Evolutionary conservation across 53 echinoderm and acorn worm genomes (phyloP).

Genomic region (Crossaster papposus): DNA sequence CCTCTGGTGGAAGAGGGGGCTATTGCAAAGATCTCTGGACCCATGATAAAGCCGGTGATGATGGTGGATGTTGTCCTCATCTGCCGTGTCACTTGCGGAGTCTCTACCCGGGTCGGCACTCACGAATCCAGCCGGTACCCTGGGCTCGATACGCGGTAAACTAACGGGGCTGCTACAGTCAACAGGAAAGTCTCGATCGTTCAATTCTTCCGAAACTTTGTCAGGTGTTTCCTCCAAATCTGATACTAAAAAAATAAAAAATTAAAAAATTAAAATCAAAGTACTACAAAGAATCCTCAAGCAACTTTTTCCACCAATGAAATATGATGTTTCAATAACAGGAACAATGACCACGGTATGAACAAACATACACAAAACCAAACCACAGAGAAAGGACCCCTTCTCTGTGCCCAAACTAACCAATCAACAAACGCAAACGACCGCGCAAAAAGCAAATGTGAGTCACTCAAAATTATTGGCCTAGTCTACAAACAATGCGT

Average conservation of each 20-base stretch:
- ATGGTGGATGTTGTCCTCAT: not conserved
- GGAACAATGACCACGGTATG: no score
- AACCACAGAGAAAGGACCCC: no score
- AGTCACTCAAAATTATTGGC: no score
- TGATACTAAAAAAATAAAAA: not conserved
- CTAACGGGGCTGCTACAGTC: not conserved
- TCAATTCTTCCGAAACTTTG: not conserved
- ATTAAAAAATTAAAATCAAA: not conserved
- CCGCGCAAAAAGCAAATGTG: not conserved
- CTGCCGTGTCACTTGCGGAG: not conserved
- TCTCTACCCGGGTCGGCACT: not conserved
- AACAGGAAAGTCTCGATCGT: not conserved
- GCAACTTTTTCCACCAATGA: no score
- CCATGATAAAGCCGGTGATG: not conserved
- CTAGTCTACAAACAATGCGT: not conserved
- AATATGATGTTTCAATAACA: no score
- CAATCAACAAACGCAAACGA: no score
- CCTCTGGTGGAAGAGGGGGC: conserved; percentile 17
- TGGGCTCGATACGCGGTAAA: not conserved
- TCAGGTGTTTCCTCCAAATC: conserved; percentile 4
- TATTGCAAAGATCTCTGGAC: conserved; percentile 17
- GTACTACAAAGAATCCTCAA: no score
- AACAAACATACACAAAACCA: no score
- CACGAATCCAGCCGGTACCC: conserved; percentile 10
- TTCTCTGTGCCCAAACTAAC: no score